Percentiles rank a stretch among this genome's conserved stretches.
phyloP scores from a whole-genome alignment of 2,888 invertebrate species.

The Himalopsyche japonica region DNA sequence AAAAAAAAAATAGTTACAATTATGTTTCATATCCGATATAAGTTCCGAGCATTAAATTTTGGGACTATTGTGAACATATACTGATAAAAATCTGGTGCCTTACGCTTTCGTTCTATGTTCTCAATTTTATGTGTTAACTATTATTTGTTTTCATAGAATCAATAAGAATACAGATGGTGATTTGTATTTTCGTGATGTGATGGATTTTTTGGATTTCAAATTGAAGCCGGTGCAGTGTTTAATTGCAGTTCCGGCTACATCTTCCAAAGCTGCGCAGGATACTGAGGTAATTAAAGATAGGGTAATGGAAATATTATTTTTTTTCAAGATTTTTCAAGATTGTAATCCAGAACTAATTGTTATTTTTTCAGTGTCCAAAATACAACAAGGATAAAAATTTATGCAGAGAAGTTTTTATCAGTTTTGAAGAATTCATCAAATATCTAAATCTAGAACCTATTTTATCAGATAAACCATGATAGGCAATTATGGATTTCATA shows the following conservation, averaged over 20 bases:
- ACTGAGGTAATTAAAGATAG: conserved; percentile 18
- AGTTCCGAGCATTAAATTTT: too few species aligned
- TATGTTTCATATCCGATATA: too few species aligned
- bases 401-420: conserved; percentile 52
- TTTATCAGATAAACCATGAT: conserved; percentile 42
- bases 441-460: conserved; percentile 56
- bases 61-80: too few species aligned
- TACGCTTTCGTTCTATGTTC: too few species aligned
- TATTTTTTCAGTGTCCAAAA: conserved; percentile 13
- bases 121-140: neutral
- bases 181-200: conserved; percentile 64
- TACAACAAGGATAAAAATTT: conserved; percentile 46
- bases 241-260: conserved; percentile 54
- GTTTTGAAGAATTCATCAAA: conserved; percentile 57
- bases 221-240: conserved; percentile 44
- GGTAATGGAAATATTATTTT: neutral
- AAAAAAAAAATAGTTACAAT: too few species aligned
- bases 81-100: too few species aligned
- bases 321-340: too few species aligned
- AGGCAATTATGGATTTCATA: neutral
- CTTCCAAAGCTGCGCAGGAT: conserved; percentile 59
- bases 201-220: conserved; percentile 72
- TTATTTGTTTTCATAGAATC: conserved; percentile 9
- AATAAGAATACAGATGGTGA: conserved; percentile 10
- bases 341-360: neutral